These are phyloP conservation scores for Cephus cinctus DNA, from an alignment of 1,140 invertebrate genomes.

Conservation along the genomic window DNA sequence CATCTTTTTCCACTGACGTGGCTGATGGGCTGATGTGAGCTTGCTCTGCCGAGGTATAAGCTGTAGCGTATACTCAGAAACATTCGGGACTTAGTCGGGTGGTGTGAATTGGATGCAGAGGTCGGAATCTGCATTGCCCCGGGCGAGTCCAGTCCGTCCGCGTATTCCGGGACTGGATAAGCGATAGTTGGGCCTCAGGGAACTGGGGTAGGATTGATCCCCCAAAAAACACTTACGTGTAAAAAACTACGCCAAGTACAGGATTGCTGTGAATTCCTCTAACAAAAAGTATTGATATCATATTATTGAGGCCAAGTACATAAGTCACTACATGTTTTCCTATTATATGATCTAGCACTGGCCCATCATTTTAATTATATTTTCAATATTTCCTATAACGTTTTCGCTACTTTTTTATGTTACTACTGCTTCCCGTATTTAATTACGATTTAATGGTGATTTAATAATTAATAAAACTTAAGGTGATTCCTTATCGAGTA, in stretches of 20 bases:
- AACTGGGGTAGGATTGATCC: background rate
- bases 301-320: background rate
- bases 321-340: too few relatives aligned
- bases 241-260: background rate
- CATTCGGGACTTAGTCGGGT: conserved; percentile 11
- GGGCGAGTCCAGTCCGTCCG: conserved; percentile 8
- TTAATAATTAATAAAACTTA: too few relatives aligned
- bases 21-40: conserved; percentile 1
- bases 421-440: too few relatives aligned
- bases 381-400: too few relatives aligned
- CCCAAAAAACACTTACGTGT: background rate
- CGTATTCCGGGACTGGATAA: background rate
- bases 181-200: background rate
- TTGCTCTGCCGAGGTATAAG: conserved; percentile 11
- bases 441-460: too few relatives aligned
- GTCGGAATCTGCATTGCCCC: conserved; percentile 10
- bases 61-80: conserved; percentile 2
- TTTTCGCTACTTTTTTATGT: too few relatives aligned
- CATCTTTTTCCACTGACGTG: background rate
- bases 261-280: background rate
- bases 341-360: too few relatives aligned
- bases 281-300: background rate
- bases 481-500: too few relatives aligned
- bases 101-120: conserved; percentile 5
- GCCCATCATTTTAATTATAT: too few relatives aligned